Evolutionary conservation across 2,797 vertebrate genomes (phyloP), one percentile per base, ranked within the genome.

Genomic region (Columba guinea): DNA sequence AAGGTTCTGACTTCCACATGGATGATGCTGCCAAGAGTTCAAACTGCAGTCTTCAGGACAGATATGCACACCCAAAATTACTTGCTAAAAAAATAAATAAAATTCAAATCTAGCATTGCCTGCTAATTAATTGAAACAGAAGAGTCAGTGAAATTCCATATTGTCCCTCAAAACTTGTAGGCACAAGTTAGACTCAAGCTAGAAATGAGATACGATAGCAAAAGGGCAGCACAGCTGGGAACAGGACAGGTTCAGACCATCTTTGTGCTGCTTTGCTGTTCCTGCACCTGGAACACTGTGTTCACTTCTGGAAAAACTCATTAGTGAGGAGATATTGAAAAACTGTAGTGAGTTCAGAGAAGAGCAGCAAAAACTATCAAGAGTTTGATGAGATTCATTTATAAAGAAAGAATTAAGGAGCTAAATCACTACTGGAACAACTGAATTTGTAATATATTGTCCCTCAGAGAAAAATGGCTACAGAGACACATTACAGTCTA

Each of bases 301-400:
- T 67, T 94, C 71, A 2, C 22, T 81, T 87, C 81, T 78, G 91
- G 68, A 64, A 87, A 96, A 96, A 62, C 64, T 96, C 90, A 89
- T 95, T 94, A 96, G 88, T 35, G 64, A 87, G 60, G 34, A 95
- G 75, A 65, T 95, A 80, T n/a, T 95, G 95, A 95, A 96, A 96
- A 95, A 96, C 84, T 77, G 75, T 75, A 51, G 56, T 26, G 46
- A 93, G 90, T 95, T 95, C 93, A 96, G 95, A 94, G 68, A 95
- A 95, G 64, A 97, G 91, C 89, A 95, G 94, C 94, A 96, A 90
- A 94, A 95, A 96, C 94, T 95, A 95, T 75, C 95, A 85, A 89
- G 90, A 60, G 91, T 68, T 87, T 89, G 58, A 51, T 74, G 68
- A 93, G 74, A 94, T 92, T 94, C 15, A 89, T 95, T 96, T 96